A percentile compares a stretch with the other conserved stretches of the same genome.
Evolutionary conservation across 2,888 invertebrate genomes (phyloP).

Genomic region (Eueremaeus valkanovi): DNA sequence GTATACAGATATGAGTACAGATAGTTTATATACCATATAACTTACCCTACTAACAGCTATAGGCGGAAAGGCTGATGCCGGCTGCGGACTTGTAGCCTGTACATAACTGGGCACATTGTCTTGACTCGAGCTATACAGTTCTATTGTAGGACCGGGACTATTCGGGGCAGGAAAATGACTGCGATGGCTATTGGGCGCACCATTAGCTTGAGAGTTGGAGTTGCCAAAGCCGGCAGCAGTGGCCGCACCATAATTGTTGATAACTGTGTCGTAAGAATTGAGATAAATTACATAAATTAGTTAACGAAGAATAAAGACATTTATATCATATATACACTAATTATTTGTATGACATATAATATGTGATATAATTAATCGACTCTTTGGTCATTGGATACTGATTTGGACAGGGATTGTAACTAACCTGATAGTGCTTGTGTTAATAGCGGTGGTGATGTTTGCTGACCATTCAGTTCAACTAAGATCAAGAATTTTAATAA

Average conservation of each 20-base stretch:
- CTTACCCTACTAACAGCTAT: slow-evolving; percentile 67
- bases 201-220: slow-evolving; percentile 53
- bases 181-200: slow-evolving; percentile 53
- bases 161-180: slow-evolving; percentile 80
- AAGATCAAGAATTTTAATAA: too few species aligned
- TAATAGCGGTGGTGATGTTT: slow-evolving; percentile 88
- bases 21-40: too few species aligned
- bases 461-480: slow-evolving; percentile 69
- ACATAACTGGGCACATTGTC: slow-evolving; percentile 83
- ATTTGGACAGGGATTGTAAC: neutral
- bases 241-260: slow-evolving; percentile 74
- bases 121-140: slow-evolving; percentile 81
- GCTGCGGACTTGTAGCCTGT: slow-evolving; percentile 93
- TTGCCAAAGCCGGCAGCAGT: slow-evolving; percentile 49
- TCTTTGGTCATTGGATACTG: too few species aligned
- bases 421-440: slow-evolving; percentile 91
- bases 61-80: slow-evolving; percentile 80
- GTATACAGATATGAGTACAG: too few species aligned
- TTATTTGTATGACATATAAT: too few species aligned
- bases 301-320: too few species aligned
- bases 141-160: slow-evolving; percentile 80
- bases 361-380: too few species aligned
- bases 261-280: slow-evolving; percentile 64
- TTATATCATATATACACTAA: too few species aligned
- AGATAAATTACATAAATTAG: too few species aligned